A percentile compares a stretch with the other conserved stretches of the same genome.
phyloP scores from a whole-genome alignment of 2,888 invertebrate species.

The Brachyopa scutellaris region DNA sequence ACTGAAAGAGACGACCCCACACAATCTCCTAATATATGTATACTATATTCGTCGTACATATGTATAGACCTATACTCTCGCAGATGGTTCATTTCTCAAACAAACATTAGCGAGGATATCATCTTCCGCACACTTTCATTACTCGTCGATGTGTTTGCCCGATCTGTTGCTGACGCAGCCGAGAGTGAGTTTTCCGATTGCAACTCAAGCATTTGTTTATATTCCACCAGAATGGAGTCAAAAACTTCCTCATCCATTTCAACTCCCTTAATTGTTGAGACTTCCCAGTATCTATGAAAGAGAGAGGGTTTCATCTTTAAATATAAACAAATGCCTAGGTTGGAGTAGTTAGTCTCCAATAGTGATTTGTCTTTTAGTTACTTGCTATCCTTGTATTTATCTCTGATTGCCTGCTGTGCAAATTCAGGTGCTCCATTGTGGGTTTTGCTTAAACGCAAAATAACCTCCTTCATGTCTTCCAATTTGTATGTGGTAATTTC shows the following conservation, averaged over 20 bases:
- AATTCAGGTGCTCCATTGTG: conserved; percentile 86
- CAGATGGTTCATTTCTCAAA: conserved; percentile 30
- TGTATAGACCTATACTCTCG: neutral
- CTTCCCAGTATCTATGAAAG: conserved; percentile 77
- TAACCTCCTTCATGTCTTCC: conserved; percentile 86
- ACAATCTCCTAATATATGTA: conserved; percentile 34
- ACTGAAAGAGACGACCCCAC: conserved; percentile 51
- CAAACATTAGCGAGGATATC: conserved; percentile 75
- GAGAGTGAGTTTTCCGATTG: conserved; percentile 56
- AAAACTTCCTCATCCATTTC: conserved; percentile 76
- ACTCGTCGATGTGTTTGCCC: conserved; percentile 69
- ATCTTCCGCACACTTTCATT: conserved; percentile 76
- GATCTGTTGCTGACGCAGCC: conserved; percentile 61
- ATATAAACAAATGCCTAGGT: too few species aligned
- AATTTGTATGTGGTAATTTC: conserved; percentile 87
- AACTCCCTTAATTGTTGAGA: conserved; percentile 77
- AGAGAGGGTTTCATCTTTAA: neutral
- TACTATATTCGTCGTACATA: too few species aligned
- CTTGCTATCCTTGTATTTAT: conserved; percentile 92
- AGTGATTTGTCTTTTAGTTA: conserved; percentile 82
- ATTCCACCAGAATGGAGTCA: conserved; percentile 74
- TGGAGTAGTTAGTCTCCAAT: too few species aligned
- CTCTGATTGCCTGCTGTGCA: conserved; percentile 92
- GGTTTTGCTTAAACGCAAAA: conserved; percentile 87
- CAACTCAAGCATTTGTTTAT: conserved; percentile 73